Evolutionary conservation across 2,888 invertebrate genomes (phyloP), one percentile per base, ranked within the genome.

Genomic region (Argyresthia goedartella): DNA sequence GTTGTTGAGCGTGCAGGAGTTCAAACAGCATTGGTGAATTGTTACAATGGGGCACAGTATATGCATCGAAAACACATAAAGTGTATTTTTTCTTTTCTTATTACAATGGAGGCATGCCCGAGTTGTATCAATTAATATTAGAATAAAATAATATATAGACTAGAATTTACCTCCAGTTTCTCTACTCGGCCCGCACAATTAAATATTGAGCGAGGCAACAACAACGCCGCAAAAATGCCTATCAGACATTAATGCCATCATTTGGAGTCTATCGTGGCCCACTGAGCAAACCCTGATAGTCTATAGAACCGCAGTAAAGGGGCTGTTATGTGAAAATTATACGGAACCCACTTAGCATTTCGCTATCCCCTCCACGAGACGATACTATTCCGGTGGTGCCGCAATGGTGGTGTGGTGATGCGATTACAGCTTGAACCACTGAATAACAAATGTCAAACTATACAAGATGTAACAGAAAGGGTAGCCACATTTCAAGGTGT

Each of bases 241-340:
- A 73, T 73, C 70, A 73, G 72, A 76, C 79, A 81, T 81, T 81
- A 81, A 81, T 77, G 78, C 71, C 66, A 71, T 76, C 80, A 82
- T 81, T 81, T 69, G 63, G 65, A 74, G 69, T 67, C 73, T 11
- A 49, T 74, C 73, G 66, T 76, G 71, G 79, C 81, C 74, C 73
- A 81, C 79, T 76, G 73, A 79, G 77, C 71, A 73, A 73, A 69
- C 68, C 63, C 60, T 76, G 78, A 81, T 80, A 71, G 79, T 69
- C 81, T 71, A 82, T 81, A 75, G 76, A 77, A 69, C 65, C 69
- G 67, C 69, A 71, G 69, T 71, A 73, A 72, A 75, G 73, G 70
- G 65, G 69, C 67, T 68, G 66, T 84, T 82, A 85, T 82, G 81
- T 50, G 74, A 79, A 84, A 81, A 82, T 84, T 84, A 84, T 84